phyloP scores from a whole-genome alignment of 2,797 vertebrate genomes.

The Kryptopterus vitreolus region DNA sequence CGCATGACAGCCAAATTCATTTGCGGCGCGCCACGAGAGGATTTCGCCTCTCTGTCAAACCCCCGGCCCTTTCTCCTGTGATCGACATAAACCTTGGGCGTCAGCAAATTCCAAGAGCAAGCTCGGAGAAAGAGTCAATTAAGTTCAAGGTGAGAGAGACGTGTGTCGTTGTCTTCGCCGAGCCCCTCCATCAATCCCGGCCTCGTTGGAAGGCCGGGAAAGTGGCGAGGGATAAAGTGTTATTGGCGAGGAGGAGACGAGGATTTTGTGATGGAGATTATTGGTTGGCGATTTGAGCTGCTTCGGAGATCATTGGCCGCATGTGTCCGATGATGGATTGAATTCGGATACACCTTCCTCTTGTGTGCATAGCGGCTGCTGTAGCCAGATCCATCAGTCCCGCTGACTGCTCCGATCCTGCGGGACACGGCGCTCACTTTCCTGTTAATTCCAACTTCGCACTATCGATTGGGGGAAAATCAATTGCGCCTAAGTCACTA shows the following conservation, averaged over 20 bases:
- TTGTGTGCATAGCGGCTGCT: conserved; percentile 27
- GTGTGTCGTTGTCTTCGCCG: conserved; percentile 68
- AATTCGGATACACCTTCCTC: conserved; percentile 54
- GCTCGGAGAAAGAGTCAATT: conserved; percentile 75
- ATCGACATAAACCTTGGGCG: conserved; percentile 48
- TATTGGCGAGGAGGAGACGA: conserved; percentile 62
- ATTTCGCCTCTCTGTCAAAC: conserved; percentile 34
- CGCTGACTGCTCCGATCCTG: conserved; percentile 43
- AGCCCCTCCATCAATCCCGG: conserved; percentile 64
- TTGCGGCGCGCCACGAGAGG: not conserved
- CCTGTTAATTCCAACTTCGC: conserved; percentile 67
- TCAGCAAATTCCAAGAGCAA: conserved; percentile 69
- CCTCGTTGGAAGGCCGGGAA: conserved; percentile 52
- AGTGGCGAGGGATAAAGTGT: conserved; percentile 31
- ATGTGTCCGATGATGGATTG: conserved; percentile 51
- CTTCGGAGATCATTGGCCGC: conserved; percentile 57
- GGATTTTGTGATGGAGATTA: conserved; percentile 65
- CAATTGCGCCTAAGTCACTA: conserved; percentile 66
- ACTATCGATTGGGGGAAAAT: conserved; percentile 73
- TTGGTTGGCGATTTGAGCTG: conserved; percentile 44
- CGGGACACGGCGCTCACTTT: conserved; percentile 41
- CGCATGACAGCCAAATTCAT: conserved; percentile 36
- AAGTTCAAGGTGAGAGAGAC: conserved; percentile 76
- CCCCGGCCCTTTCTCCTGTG: conserved; percentile 1
- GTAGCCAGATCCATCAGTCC: conserved; percentile 51